Evolutionary conservation across 2,113 vertebrate species (phyloP).

Genomic region (Ptilorrhoa leucosticta): DNA sequence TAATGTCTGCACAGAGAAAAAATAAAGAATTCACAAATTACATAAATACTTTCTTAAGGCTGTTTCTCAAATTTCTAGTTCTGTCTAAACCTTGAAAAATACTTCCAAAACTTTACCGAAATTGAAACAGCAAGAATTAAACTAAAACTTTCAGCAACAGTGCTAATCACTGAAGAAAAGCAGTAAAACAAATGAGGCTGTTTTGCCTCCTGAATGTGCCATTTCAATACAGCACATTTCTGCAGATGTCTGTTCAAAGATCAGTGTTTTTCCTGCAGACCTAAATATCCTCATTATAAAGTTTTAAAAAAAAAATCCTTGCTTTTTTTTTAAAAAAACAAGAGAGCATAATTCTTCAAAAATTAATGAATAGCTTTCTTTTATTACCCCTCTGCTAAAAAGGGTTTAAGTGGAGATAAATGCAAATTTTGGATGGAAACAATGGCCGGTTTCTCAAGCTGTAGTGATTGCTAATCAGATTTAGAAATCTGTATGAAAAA

Average conservation of each 20-base stretch:
- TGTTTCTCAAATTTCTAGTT: neutral
- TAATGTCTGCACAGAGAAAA: neutral
- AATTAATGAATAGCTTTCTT: conserved; percentile 40
- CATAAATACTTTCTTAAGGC: neutral
- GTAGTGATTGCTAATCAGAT: neutral
- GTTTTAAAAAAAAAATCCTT: neutral
- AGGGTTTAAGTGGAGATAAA: conserved; percentile 52
- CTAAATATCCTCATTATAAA: conserved; percentile 58
- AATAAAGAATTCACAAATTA: neutral
- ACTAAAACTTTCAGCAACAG: conserved; percentile 31
- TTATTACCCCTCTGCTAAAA: conserved; percentile 10
- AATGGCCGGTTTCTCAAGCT: conserved; percentile 36
- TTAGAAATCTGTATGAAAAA: neutral
- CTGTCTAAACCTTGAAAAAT: neutral
- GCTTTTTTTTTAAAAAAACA: neutral
- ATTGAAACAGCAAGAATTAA: conserved; percentile 18
- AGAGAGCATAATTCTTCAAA: conserved; percentile 55
- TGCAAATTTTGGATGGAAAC: conserved; percentile 55
- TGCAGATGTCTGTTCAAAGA: conserved; percentile 58
- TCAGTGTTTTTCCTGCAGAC: conserved; percentile 48
- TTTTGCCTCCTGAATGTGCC: neutral
- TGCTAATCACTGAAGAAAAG: conserved; percentile 9
- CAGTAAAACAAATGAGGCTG: conserved; percentile 15
- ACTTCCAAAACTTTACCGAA: neutral
- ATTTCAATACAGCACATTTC: conserved; percentile 1